Base-by-base conservation (phyloP, 2,113 vertebrate species). In the Anser brachyrhynchus region DNA sequence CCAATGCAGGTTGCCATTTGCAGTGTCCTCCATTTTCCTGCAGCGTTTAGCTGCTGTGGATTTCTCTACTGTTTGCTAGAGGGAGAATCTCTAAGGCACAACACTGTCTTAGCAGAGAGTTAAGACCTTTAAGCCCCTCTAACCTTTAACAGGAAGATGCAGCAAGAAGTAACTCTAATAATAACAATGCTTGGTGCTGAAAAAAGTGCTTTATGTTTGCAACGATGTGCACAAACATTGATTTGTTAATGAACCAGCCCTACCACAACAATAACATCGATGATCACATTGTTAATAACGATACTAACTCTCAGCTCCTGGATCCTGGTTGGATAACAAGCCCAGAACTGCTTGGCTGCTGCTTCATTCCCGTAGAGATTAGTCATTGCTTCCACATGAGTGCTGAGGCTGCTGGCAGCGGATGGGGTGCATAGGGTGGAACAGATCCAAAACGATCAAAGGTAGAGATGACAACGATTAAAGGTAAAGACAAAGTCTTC, bases 221-320 rank as follows among this genome's bases (percentile, higher is more conserved):
- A 85, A 75, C 23, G 39, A 89, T 54, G 73, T 72, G 77, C 54
- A 79, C 81, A 95, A 93, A 93, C 81, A 82, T 51, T 46, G 77
- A 76, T 95, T 95, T 2, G 0, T 82, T 91, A 95, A 87, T 82
- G 89, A 93, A 78, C 46, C 74, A 87, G 64, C n/a, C 57, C 43
- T 95, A 91, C 26, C 35, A 91, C 58, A 84, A 95, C 65, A 92
- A n/a, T 72, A 89, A 87, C 73, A 91, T 29, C 41, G 7, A 37
- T 75, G 87, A 91, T 93, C 80, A 67, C 62, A 22, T 58, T 96
- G 54, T 79, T 95, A 95, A 84, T 89, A 92, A 76, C 54, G 69
- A 52, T 58, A 29, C 52, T 75, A 69, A 80, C 49, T 84, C 80
- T 89, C 70, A 0, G 1, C n/a, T 93, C 62, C 62, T 1, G 1